A percentile compares a stretch with the other conserved stretches of the same genome.
Conservation (phyloP, 2,888 invertebrate genomes). For the Brachyopa scutellaris region DNA sequence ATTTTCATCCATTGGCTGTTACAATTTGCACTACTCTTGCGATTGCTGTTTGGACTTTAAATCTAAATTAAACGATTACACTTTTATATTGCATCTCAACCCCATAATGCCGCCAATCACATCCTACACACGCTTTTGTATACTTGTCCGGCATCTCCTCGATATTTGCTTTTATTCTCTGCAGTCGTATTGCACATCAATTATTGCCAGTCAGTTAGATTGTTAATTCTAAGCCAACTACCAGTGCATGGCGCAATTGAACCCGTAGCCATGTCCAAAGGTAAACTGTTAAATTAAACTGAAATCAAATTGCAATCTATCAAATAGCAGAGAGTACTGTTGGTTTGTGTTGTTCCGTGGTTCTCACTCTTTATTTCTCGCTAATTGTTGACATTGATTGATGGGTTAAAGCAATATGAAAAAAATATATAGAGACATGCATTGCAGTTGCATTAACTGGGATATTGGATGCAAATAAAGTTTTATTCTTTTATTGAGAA, state of each 20-base stretch:
- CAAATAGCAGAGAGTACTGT: background rate
- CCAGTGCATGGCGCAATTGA: conserved; percentile 42
- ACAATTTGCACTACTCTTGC: background rate
- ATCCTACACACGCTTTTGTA: background rate
- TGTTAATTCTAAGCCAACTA: conserved; percentile 65
- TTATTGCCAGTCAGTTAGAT: conserved; percentile 68
- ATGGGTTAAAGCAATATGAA: conserved; percentile 9
- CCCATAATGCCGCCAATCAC: background rate
- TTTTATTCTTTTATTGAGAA: too few relatives aligned
- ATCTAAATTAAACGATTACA: conserved; percentile 53
- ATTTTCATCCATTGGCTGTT: conserved; percentile 45
- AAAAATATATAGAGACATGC: background rate
- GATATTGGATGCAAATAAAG: too few relatives aligned
- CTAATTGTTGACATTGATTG: conserved; percentile 63
- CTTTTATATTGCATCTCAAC: conserved; percentile 44
- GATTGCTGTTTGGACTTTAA: conserved; percentile 26
- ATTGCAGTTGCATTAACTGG: background rate
- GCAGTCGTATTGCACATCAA: conserved; percentile 55
- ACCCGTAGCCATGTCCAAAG: conserved; percentile 44
- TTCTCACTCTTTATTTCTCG: conserved; percentile 1
- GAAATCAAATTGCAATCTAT: conserved; percentile 68
- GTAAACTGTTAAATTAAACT: conserved; percentile 68
- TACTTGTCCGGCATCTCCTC: too few relatives aligned
- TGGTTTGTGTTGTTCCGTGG: background rate
- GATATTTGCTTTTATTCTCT: background rate